Conservation (phyloP, 23 tunicate species). For the Trididemnum clinides region DNA sequence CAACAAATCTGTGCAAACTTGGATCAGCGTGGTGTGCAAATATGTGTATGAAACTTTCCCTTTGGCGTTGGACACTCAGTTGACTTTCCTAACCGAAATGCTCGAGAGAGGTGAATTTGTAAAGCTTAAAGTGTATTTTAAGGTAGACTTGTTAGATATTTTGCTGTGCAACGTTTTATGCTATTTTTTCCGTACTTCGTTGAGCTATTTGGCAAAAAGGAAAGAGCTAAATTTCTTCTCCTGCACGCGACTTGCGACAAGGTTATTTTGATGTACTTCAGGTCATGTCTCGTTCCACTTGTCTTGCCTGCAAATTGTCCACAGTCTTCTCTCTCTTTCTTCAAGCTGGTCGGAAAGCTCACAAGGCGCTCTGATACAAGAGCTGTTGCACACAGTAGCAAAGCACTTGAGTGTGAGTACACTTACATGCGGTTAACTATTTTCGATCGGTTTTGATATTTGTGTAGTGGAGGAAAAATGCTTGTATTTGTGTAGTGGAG, state of each 20-base stretch:
- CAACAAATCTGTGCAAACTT: constrained; percentile 55
- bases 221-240: too few species aligned
- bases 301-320: constrained; percentile 49
- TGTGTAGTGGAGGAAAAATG: too few species aligned
- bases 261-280: not conserved
- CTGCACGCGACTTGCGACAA: too few species aligned
- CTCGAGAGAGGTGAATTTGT: constrained; percentile 58
- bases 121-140: too few species aligned
- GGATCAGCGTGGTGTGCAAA: constrained; percentile 86
- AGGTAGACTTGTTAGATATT: too few species aligned
- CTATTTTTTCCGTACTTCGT: too few species aligned
- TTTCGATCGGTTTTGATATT: too few species aligned
- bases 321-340: constrained; percentile 55
- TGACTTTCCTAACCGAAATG: constrained; percentile 53
- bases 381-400: constrained; percentile 12
- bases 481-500: too few species aligned
- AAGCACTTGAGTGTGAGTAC: constrained; percentile 43
- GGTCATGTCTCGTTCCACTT: constrained; percentile 49
- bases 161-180: too few species aligned
- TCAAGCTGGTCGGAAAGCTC: constrained; percentile 15
- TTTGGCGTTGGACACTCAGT: constrained; percentile 33
- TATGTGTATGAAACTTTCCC: constrained; percentile 87
- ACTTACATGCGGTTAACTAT: too few species aligned
- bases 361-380: not conserved
- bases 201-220: too few species aligned